Percentiles rank a stretch among this genome's conserved stretches.
These are phyloP conservation scores for Ooceraea biroi DNA, from an alignment of 1,140 invertebrate species.

Conservation along the genomic window DNA sequence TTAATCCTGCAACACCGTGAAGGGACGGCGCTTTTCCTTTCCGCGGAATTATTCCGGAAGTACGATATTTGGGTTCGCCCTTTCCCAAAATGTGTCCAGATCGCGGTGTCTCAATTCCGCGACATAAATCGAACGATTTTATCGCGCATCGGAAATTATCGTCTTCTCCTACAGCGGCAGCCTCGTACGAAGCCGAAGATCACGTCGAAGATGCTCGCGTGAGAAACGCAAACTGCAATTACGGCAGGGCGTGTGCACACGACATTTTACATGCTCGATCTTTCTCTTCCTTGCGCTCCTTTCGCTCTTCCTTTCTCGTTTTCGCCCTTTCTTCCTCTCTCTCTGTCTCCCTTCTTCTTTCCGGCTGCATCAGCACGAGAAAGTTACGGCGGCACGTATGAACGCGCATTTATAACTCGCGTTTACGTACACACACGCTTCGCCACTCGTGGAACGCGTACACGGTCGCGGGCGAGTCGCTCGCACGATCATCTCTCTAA, in stretches of 20 bases:
- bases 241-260: conserved; percentile 69
- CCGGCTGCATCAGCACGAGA: conserved; percentile 43
- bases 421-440: conserved; percentile 5
- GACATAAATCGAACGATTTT: conserved; percentile 72
- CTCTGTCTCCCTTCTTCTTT: conserved; percentile 33
- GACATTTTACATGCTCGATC: conserved; percentile 69
- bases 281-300: conserved; percentile 21
- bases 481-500: conserved; percentile 44
- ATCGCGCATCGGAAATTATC: conserved; percentile 71
- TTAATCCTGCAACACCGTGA: background rate
- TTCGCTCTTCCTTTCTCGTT: background rate
- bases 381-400: conserved; percentile 53
- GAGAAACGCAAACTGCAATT: conserved; percentile 77
- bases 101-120: conserved; percentile 42
- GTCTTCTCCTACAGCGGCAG: conserved; percentile 17
- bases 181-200: conserved; percentile 66
- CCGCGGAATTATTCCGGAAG: background rate
- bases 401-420: conserved; percentile 52
- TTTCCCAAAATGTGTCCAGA: conserved; percentile 50
- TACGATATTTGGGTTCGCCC: background rate
- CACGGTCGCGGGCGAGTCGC: background rate
- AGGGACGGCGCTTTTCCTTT: background rate
- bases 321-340: conserved; percentile 1
- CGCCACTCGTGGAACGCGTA: background rate
- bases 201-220: conserved; percentile 72